These are phyloP conservation scores for Crotalus viridis DNA, from an alignment of 2,113 vertebrate genomes.

Conservation along the genomic window DNA sequence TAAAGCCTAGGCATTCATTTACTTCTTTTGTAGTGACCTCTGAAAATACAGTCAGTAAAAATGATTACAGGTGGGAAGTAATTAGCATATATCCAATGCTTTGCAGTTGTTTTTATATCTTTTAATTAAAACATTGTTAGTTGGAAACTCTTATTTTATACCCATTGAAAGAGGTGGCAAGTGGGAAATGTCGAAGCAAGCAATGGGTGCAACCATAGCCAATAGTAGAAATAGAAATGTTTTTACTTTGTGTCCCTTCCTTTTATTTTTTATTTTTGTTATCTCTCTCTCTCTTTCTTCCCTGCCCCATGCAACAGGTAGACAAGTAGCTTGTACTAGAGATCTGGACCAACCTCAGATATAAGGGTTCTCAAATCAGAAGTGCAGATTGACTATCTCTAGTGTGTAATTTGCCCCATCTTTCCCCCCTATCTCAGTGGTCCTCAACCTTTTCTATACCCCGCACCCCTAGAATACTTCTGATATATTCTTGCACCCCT, in stretches of 20 bases:
- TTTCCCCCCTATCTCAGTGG: background rate
- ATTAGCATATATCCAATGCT: background rate
- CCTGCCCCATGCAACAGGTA: background rate
- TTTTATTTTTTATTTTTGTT: background rate
- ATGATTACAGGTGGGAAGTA: conserved; percentile 12
- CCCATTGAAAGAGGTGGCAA: background rate
- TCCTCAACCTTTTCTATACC: no score
- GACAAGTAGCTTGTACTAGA: background rate
- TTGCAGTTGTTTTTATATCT: background rate
- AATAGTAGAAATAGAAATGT: background rate
- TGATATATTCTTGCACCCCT: no score
- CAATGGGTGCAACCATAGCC: background rate
- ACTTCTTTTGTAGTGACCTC: conserved; percentile 70
- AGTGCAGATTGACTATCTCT: background rate
- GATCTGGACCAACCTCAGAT: background rate
- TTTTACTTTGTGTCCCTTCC: background rate
- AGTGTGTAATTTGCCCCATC: background rate
- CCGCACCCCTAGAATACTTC: no score
- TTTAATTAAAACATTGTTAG: background rate
- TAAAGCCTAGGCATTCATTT: conserved; percentile 73
- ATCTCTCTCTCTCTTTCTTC: background rate
- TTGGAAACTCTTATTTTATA: background rate
- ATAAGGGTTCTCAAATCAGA: background rate
- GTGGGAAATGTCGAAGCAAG: background rate
- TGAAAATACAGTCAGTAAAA: conserved; percentile 59